phyloP scores from a whole-genome alignment of 2,113 vertebrate genomes.

The Laticauda colubrina region DNA sequence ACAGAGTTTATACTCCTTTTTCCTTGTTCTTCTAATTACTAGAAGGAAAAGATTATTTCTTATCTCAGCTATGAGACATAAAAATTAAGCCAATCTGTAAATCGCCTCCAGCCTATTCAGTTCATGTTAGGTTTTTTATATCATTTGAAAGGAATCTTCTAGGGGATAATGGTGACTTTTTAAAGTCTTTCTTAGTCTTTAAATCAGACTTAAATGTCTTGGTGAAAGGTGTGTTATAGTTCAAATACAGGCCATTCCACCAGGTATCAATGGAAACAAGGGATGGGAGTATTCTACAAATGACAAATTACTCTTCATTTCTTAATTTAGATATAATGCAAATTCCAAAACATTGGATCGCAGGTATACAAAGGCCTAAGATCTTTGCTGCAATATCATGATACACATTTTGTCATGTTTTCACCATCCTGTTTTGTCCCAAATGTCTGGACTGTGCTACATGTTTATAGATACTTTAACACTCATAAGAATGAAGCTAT shows the following conservation, averaged over 20 bases:
- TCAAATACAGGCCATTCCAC: neutral
- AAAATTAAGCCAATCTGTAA: conserved; percentile 30
- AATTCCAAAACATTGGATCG: neutral
- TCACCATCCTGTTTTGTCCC: neutral
- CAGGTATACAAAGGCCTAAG: neutral
- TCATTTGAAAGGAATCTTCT: conserved; percentile 15
- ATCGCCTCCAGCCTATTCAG: conserved; percentile 24
- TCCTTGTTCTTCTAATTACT: neutral
- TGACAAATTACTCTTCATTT: neutral
- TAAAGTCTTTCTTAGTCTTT: neutral
- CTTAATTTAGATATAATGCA: neutral
- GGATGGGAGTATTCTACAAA: neutral
- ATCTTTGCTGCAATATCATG: neutral
- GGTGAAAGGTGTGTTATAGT: conserved; percentile 17
- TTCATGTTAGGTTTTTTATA: conserved; percentile 22
- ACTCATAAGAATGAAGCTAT: neutral
- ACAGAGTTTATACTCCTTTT: neutral
- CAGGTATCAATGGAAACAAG: neutral
- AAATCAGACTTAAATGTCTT: conserved; percentile 16
- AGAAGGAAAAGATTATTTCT: conserved; percentile 10
- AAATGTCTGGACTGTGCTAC: neutral
- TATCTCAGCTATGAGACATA: conserved; percentile 11
- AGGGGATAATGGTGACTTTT: conserved; percentile 1
- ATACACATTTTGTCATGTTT: neutral
- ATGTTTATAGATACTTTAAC: neutral